Evolutionary conservation across 1,140 invertebrate species (phyloP).

Genomic region (Bilobella aurantiaca): DNA sequence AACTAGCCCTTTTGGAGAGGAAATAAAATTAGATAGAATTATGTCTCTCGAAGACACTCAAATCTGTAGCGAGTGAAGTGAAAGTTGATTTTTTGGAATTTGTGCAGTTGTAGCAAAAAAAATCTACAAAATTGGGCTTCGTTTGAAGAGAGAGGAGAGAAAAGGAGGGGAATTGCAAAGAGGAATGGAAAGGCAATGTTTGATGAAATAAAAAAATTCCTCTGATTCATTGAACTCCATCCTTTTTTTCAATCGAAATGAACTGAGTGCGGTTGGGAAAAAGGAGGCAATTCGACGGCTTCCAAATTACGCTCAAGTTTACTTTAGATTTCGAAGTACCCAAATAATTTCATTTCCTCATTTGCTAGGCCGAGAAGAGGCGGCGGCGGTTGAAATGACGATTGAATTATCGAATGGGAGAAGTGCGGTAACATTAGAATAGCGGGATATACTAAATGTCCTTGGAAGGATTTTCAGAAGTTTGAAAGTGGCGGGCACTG

Average conservation of each 20-base stretch:
- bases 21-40: conserved; percentile 3
- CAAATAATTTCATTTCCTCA: conserved; percentile 28
- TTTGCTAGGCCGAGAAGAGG: not conserved
- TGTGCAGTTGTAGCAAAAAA: not conserved
- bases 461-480: no score
- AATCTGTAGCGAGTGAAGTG: not conserved
- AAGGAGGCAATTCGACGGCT: conserved; percentile 22
- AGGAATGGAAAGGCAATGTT: not conserved
- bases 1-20: not conserved
- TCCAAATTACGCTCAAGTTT: conserved; percentile 38
- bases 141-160: no score
- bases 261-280: not conserved
- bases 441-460: not conserved
- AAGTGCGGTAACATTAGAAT: no score
- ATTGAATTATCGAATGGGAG: conserved; percentile 25
- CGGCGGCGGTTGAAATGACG: not conserved
- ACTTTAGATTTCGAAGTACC: conserved; percentile 45
- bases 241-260: not conserved
- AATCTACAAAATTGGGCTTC: not conserved
- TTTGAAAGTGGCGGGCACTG: conserved; percentile 19
- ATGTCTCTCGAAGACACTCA: not conserved
- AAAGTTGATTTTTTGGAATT: not conserved
- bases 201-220: conserved; percentile 10
- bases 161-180: not conserved
- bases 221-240: no score